phyloP scores from a whole-genome alignment of 2,113 vertebrate genomes.

The Ahaetulla prasina region DNA sequence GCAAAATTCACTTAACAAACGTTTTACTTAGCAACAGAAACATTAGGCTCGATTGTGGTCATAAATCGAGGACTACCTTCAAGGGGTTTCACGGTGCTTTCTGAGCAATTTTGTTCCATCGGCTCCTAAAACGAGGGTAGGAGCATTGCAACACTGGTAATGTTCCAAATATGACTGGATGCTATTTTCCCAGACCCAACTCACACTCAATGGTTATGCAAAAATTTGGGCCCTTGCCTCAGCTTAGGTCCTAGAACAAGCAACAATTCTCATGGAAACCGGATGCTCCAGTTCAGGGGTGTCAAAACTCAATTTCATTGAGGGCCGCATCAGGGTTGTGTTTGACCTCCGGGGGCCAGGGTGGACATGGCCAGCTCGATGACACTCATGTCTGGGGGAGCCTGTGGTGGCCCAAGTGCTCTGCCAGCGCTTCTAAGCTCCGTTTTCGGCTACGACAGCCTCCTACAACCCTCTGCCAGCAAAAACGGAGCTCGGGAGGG shows the following conservation, averaged over 20 bases:
- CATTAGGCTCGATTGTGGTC: neutral
- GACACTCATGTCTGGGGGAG: too few relatives aligned
- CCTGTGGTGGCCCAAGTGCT: too few relatives aligned
- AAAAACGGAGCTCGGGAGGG: too few relatives aligned
- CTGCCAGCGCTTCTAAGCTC: too few relatives aligned
- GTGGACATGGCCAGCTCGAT: too few relatives aligned
- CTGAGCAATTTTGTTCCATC: neutral
- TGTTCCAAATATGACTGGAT: neutral
- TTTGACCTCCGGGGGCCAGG: too few relatives aligned
- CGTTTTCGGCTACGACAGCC: too few relatives aligned
- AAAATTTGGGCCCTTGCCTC: neutral
- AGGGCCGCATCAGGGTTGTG: too few relatives aligned
- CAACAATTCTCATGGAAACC: neutral
- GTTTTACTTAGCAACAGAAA: neutral
- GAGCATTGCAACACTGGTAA: neutral
- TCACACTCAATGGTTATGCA: neutral
- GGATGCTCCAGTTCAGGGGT: neutral
- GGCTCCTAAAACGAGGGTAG: neutral
- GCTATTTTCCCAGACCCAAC: neutral
- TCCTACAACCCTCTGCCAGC: too few relatives aligned
- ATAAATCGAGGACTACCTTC: neutral
- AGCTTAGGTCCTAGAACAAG: neutral
- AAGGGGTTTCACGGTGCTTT: neutral
- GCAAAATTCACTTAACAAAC: neutral
- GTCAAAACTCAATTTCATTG: too few relatives aligned